phyloP scores from a whole-genome alignment of 2,797 vertebrate genomes.

The Danio tinwini region DNA sequence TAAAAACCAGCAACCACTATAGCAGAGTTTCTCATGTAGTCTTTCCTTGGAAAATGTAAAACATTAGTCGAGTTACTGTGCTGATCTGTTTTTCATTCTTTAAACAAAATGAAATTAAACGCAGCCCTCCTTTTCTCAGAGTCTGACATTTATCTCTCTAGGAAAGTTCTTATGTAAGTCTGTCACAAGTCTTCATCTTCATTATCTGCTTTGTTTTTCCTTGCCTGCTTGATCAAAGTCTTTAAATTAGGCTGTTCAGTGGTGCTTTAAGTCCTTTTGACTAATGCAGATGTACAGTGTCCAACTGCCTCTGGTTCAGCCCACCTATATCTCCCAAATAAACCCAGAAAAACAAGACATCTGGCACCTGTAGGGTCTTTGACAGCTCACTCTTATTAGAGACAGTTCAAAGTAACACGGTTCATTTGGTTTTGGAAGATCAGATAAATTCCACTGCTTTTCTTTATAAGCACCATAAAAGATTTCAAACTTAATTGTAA shows the following conservation, averaged over 20 bases:
- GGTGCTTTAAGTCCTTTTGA: neutral
- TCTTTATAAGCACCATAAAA: neutral
- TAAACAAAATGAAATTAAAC: neutral
- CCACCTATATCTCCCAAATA: neutral
- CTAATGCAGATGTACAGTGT: conserved; percentile 16
- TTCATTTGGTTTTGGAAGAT: neutral
- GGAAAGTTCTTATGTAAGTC: conserved; percentile 22
- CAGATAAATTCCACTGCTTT: too few relatives aligned
- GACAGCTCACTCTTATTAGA: neutral
- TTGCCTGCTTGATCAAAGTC: conserved; percentile 3
- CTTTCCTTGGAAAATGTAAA: neutral
- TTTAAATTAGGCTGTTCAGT: neutral
- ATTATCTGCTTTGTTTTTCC: conserved; percentile 8
- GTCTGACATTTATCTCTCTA: conserved; percentile 19
- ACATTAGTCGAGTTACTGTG: neutral
- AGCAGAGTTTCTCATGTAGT: neutral
- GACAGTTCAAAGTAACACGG: neutral
- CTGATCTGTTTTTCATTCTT: neutral
- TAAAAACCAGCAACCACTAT: neutral
- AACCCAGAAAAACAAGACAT: neutral
- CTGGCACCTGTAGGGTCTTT: neutral
- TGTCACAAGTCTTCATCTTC: conserved; percentile 14
- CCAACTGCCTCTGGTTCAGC: neutral
- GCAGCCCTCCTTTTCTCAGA: neutral
- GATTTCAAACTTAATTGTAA: neutral